Conservation (phyloP, 2,113 vertebrate species). For the Laticauda colubrina region DNA sequence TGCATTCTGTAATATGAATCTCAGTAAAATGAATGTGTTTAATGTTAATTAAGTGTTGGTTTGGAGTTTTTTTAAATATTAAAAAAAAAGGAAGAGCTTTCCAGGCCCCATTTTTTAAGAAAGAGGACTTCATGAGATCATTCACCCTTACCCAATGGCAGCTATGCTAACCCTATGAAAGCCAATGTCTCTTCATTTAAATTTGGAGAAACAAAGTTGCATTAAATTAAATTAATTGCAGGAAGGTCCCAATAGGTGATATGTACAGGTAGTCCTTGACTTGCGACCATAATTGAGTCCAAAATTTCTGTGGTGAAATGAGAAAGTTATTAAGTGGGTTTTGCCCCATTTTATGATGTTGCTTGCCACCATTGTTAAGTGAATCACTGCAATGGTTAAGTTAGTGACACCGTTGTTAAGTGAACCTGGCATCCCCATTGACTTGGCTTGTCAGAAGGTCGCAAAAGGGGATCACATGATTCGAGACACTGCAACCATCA, state of each 20-base stretch:
- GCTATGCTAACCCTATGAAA: not conserved
- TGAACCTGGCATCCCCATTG: not conserved
- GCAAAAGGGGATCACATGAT: not conserved
- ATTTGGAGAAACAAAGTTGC: not conserved
- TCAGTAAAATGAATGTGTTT: slow-evolving; percentile 63
- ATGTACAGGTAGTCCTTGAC: not conserved
- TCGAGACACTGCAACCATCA: not conserved
- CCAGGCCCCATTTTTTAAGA: too few species aligned
- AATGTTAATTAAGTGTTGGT: slow-evolving; percentile 57
- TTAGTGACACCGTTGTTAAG: not conserved
- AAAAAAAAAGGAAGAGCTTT: too few species aligned
- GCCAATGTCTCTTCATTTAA: not conserved
- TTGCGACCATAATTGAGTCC: not conserved
- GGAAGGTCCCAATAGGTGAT: not conserved
- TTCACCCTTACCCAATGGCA: not conserved
- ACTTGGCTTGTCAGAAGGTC: not conserved
- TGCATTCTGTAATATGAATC: slow-evolving; percentile 65
- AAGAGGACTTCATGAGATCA: not conserved
- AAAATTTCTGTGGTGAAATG: not conserved
- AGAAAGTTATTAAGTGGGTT: not conserved
- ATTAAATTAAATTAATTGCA: not conserved
- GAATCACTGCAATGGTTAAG: not conserved
- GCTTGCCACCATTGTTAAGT: not conserved
- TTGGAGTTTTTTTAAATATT: slow-evolving; percentile 50
- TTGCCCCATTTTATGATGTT: not conserved